Conservation (phyloP, 2,888 invertebrate species). For the Rosalia funebris region DNA sequence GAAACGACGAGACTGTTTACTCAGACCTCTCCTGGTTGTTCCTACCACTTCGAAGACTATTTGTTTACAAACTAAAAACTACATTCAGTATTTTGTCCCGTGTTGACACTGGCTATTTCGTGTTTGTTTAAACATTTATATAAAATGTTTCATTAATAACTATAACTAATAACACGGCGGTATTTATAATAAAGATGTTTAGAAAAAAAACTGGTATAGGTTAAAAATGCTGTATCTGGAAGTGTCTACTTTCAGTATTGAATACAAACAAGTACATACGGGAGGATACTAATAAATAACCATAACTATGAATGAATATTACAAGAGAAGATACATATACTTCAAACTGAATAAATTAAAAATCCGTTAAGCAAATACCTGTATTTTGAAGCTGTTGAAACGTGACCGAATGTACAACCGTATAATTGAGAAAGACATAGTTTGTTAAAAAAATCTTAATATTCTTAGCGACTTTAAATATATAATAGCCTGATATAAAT, state of each 20-base stretch:
- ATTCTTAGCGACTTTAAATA: too few species aligned
- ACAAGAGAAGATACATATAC: background rate
- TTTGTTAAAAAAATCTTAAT: too few species aligned
- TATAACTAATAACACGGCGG: constrained; percentile 17
- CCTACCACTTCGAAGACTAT: constrained; percentile 27
- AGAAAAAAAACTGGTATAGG: background rate
- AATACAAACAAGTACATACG: too few species aligned
- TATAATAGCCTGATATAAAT: too few species aligned
- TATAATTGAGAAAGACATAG: too few species aligned
- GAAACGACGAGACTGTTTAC: constrained; percentile 27
- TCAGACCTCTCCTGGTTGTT: constrained; percentile 28
- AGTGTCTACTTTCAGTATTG: too few species aligned
- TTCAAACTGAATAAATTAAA: background rate
- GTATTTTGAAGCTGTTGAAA: background rate
- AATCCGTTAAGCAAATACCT: background rate
- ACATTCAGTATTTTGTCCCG: constrained; percentile 29
- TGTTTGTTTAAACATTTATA: constrained; percentile 24
- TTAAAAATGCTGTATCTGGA: background rate
- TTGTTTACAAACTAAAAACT: constrained; percentile 30
- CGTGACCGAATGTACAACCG: background rate
- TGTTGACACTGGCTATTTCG: constrained; percentile 22
- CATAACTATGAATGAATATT: background rate
- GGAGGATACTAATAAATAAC: background rate
- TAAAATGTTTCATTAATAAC: constrained; percentile 19
- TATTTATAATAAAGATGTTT: background rate